Conservation (phyloP, 2,888 invertebrate species). For the Cryptophagus acutangulus region DNA sequence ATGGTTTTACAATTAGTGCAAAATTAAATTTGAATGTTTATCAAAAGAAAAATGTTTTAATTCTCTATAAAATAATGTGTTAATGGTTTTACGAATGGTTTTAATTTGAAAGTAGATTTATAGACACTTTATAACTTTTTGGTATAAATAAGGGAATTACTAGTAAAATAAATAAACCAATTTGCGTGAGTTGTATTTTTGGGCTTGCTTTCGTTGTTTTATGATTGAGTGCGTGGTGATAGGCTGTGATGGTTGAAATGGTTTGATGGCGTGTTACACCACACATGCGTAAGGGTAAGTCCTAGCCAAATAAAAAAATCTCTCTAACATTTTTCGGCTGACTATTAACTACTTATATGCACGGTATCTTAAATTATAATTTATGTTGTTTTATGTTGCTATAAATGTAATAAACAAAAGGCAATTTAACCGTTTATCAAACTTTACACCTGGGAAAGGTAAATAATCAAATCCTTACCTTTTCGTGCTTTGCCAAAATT, state of each 20-base stretch:
- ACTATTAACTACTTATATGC: slow-evolving; percentile 9
- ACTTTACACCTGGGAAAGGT: slow-evolving; percentile 12
- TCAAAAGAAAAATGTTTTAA: too few species aligned
- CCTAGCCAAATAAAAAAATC: slow-evolving; percentile 20
- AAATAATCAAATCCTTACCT: slow-evolving; percentile 10
- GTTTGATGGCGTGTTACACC: slow-evolving; percentile 23
- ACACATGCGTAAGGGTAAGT: slow-evolving; percentile 26
- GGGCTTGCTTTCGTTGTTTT: slow-evolving; percentile 11
- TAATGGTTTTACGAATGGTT: too few species aligned
- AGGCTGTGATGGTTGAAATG: slow-evolving; percentile 27
- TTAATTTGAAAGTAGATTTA: too few species aligned
- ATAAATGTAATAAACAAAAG: slow-evolving; percentile 1
- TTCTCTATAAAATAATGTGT: too few species aligned
- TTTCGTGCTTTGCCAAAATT: too few species aligned
- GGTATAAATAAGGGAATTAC: too few species aligned
- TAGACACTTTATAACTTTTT: too few species aligned
- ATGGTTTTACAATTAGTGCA: too few species aligned
- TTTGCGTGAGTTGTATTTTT: slow-evolving; percentile 9
- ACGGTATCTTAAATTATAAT: slow-evolving; percentile 14
- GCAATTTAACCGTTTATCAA: slow-evolving; percentile 12
- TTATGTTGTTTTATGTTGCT: slow-evolving; percentile 10
- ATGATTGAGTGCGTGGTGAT: slow-evolving; percentile 25
- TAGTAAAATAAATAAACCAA: slow-evolving; percentile 6
- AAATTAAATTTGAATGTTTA: too few species aligned
- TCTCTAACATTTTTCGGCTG: slow-evolving; percentile 13